These are phyloP conservation scores for Noctua comes DNA, from an alignment of 2,888 invertebrate species.

Conservation along the genomic window DNA sequence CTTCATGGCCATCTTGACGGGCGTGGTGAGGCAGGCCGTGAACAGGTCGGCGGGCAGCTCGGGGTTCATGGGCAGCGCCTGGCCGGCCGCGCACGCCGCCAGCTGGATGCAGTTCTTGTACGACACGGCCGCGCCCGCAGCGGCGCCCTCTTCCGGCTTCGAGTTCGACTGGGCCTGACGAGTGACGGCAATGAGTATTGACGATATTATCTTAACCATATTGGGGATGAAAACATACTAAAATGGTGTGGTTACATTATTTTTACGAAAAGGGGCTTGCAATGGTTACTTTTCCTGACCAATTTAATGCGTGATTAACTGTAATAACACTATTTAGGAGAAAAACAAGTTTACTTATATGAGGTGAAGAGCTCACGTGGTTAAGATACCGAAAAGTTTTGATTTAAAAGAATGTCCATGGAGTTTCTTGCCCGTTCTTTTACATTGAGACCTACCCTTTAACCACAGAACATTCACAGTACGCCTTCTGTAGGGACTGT, in stretches of 20 bases:
- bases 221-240: neutral
- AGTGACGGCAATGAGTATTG: neutral
- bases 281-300: neutral
- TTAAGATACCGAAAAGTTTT: neutral
- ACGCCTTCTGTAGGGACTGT: neutral
- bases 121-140: constrained; percentile 87
- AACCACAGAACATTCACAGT: neutral
- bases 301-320: neutral
- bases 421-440: neutral
- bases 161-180: constrained; percentile 64
- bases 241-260: neutral
- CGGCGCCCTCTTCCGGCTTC: constrained; percentile 52
- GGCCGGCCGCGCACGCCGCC: constrained; percentile 98
- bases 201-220: neutral
- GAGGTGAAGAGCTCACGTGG: neutral
- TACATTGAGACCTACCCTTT: neutral
- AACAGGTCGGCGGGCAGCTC: constrained; percentile 99
- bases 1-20: constrained; percentile 98
- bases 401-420: neutral
- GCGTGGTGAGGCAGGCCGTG: constrained; percentile 99
- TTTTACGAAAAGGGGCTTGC: neutral
- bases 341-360: neutral
- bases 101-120: constrained; percentile 98
- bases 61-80: constrained; percentile 98
- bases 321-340: neutral